A percentile compares a stretch with the other conserved stretches of the same genome.
phyloP scores from a whole-genome alignment of 1,140 invertebrate species.

The Pissodes strobi region DNA sequence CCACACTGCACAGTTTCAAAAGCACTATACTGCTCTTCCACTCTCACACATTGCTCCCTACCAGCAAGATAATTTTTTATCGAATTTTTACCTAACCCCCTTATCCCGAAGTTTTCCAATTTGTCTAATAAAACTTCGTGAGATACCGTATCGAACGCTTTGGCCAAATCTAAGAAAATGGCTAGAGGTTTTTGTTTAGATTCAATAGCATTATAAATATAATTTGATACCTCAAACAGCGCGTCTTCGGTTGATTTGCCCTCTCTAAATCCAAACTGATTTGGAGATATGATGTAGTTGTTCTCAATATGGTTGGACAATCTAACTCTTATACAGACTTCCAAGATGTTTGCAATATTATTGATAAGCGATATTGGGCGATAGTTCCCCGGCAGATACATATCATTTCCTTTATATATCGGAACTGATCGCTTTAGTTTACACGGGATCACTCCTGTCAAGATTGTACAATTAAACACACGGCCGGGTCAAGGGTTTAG shows the following conservation, averaged over 20 bases:
- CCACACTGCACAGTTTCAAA: background rate
- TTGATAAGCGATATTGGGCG: background rate
- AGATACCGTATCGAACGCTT: background rate
- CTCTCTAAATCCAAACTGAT: constrained; percentile 1
- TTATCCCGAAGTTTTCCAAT: background rate
- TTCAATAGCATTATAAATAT: background rate
- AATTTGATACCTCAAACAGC: background rate
- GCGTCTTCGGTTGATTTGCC: background rate
- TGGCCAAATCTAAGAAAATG: background rate
- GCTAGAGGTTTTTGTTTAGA: background rate
- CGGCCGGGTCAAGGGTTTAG: background rate
- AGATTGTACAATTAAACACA: background rate
- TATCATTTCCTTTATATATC: background rate
- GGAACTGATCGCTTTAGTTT: background rate
- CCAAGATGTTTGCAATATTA: background rate
- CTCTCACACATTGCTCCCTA: background rate
- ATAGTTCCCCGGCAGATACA: background rate
- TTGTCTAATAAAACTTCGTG: background rate
- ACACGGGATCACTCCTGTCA: background rate
- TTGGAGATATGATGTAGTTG: background rate
- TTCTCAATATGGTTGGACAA: background rate
- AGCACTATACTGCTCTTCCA: background rate
- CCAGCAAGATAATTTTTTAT: too few relatives aligned
- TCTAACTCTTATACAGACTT: background rate
- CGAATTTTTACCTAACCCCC: background rate